Evolutionary conservation across 1,140 invertebrate species (phyloP), one percentile per base, ranked within the genome.

Genomic region (Chrysoperla carnea): DNA sequence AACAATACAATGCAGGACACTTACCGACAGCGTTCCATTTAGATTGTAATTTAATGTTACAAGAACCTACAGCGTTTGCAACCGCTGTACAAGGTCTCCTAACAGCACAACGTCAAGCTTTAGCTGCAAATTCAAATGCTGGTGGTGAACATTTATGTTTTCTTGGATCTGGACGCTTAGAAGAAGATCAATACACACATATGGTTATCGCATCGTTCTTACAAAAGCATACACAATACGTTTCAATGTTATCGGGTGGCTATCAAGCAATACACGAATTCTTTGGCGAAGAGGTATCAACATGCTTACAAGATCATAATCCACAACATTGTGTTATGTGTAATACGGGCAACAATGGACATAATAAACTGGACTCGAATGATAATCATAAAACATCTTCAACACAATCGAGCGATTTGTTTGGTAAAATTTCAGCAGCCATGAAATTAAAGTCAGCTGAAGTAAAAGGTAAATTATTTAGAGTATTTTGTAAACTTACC

Each of bases 171-270:
- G 94, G 94, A 6, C 72, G 87, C 29, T 81, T 88, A 53, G 89
- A 95, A 57, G 92, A 96, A 64, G 94, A 98, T 61, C 85, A 86
- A 55, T 94, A 93, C 60, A 89, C 94, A 5, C 84, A 96, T 55
- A 99, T 99, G 95, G 92, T 97, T 23, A 85, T 98, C 8, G 89
- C 93, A 7, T 90, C 89, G 44, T 98, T 99, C 64, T 68, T 99
- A 31, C 92, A 97, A 63, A 86, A 88, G 59, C 85, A 91, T 55
- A 87, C 84, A 0, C 78, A 84, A 48, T 93, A 90, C 62, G 86
- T 99, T 23, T 92, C 88, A 43, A 75, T 96, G 62, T 72, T 95
- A 8, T 80, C 81, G 50, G 91, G 90, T 46, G 94, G 94, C 8
- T 98, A 94, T 68, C 73, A 80, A 66, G 84, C 85, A 15, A 76